Evolutionary conservation across 1,140 invertebrate genomes (phyloP).

Genomic region (Belonocnema kinseyi): DNA sequence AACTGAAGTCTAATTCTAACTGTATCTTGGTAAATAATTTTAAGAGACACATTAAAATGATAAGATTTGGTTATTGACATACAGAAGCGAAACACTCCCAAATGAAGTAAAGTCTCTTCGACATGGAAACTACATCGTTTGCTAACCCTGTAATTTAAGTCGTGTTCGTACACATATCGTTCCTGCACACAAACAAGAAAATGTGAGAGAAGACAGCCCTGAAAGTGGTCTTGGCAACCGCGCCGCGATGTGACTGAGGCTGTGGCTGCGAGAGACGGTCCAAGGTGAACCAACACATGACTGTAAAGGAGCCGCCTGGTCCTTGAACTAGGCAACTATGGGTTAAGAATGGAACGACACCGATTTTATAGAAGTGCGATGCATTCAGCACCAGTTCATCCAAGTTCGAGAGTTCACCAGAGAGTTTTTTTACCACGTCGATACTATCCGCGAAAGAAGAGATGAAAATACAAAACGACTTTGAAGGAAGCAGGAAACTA

Average conservation of each 20-base stretch:
- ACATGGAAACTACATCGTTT: neutral
- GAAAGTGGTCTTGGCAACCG: constrained; percentile 36
- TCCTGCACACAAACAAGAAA: too few relatives aligned
- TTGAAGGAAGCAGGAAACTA: too few relatives aligned
- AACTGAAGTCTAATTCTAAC: too few relatives aligned
- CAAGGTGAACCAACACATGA: constrained; percentile 42
- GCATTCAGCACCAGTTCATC: neutral
- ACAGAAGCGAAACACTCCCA: neutral
- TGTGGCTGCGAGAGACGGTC: constrained; percentile 29
- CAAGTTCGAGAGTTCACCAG: neutral
- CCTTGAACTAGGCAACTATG: constrained; percentile 58
- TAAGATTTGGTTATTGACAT: too few relatives aligned
- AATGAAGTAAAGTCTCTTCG: neutral
- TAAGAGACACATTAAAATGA: too few relatives aligned
- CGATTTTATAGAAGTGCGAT: constrained; percentile 35
- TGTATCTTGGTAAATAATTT: too few relatives aligned
- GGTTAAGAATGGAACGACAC: constrained; percentile 44
- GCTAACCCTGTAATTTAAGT: neutral
- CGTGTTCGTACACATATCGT: neutral
- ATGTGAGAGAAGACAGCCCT: constrained; percentile 12
- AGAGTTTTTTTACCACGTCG: neutral
- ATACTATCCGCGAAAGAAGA: neutral
- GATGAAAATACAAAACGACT: too few relatives aligned
- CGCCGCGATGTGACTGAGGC: neutral
- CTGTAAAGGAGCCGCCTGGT: constrained; percentile 58